Evolutionary conservation across 1,140 invertebrate species (phyloP).

Genomic region (Drosophila cardini): DNA sequence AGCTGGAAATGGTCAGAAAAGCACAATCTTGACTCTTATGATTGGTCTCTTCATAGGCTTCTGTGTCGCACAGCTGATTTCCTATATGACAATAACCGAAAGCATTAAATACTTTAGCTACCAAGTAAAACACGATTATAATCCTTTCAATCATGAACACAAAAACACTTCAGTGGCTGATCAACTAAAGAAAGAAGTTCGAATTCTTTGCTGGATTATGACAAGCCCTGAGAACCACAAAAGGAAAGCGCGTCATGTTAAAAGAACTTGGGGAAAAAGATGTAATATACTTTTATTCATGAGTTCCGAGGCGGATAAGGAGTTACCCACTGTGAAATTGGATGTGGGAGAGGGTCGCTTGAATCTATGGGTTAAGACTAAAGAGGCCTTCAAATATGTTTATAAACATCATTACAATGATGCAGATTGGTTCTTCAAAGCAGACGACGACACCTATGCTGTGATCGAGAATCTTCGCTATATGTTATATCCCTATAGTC

Average conservation of each 20-base stretch:
- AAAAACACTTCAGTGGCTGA: no score
- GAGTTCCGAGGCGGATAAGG: slow-evolving; percentile 90
- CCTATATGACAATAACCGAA: no score
- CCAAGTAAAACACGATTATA: no score
- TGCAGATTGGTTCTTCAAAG: slow-evolving; percentile 97
- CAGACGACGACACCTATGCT: slow-evolving; percentile 97
- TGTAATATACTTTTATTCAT: slow-evolving; percentile 96
- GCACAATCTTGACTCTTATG: no score
- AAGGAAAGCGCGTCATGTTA: slow-evolving; percentile 88
- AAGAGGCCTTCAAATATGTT: slow-evolving; percentile 95
- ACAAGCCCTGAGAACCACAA: slow-evolving; percentile 95
- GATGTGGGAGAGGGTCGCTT: slow-evolving; percentile 94
- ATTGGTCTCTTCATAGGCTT: no score
- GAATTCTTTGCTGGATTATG: slow-evolving; percentile 98
- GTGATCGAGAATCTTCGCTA: slow-evolving; percentile 96
- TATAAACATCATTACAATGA: slow-evolving; percentile 93
- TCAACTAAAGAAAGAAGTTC: slow-evolving; percentile 86
- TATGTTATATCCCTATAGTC: slow-evolving; percentile 91
- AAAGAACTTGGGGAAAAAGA: slow-evolving; percentile 97
- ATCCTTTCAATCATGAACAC: no score
- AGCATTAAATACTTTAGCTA: no score
- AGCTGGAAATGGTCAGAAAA: no score
- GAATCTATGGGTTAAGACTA: slow-evolving; percentile 97
- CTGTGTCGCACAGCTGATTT: no score
- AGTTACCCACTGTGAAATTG: slow-evolving; percentile 89